A percentile compares a stretch with the other conserved stretches of the same genome.
Conservation (phyloP, 2,888 invertebrate species). For the Stegophylla sp. region DNA sequence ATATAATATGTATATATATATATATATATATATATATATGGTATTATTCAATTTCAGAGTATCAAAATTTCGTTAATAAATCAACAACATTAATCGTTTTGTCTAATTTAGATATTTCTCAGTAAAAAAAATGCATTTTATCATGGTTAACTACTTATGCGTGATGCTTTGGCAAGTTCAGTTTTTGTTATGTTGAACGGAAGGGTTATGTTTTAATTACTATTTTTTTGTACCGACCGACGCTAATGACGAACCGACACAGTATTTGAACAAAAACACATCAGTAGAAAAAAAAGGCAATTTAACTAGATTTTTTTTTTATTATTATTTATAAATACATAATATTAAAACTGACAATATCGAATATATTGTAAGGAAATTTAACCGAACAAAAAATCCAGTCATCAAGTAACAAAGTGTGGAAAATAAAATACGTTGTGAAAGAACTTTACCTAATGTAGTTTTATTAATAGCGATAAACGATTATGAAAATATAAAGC, state of each 20-base stretch:
- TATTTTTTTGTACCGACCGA: conserved; percentile 1
- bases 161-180: not conserved
- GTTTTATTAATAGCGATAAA: not conserved
- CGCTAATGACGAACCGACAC: conserved; percentile 15
- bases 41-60: no score
- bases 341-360: not conserved
- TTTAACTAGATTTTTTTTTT: not conserved
- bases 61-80: no score
- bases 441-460: conserved; percentile 2
- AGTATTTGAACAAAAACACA: not conserved
- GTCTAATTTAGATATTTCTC: not conserved
- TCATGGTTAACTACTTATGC: conserved; percentile 1
- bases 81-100: no score
- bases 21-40: no score
- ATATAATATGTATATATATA: no score
- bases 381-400: conserved; percentile 13
- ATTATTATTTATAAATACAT: not conserved
- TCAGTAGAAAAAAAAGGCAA: not conserved
- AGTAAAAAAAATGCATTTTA: conserved; percentile 21
- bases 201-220: conserved; percentile 14
- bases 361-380: no score
- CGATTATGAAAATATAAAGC: not conserved
- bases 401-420: not conserved
- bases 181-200: conserved; percentile 3
- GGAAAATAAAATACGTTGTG: not conserved